These are phyloP conservation scores for Caracal caracal DNA, from an alignment of 2,113 vertebrate species.

Conservation along the genomic window DNA sequence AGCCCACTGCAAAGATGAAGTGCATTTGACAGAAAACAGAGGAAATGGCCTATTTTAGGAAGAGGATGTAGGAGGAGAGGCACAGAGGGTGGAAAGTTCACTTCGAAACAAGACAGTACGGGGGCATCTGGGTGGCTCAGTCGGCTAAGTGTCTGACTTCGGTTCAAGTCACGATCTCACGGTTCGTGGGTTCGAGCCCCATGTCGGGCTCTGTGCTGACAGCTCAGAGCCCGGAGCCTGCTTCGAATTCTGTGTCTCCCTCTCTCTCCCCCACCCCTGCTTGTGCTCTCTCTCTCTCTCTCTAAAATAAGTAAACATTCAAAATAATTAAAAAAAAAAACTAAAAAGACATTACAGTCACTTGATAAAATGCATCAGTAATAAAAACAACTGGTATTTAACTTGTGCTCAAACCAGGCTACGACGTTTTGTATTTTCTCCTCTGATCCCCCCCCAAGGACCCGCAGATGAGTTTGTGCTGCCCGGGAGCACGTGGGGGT, in stretches of 20 bases:
- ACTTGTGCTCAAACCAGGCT: background rate
- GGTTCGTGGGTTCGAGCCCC: no score
- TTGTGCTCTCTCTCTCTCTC: no score
- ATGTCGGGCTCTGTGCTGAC: no score
- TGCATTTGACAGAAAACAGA: background rate
- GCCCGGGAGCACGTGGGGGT: background rate
- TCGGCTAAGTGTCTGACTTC: no score
- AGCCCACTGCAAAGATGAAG: background rate
- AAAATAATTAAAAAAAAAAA: no score
- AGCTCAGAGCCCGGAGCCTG: no score
- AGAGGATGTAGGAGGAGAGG: background rate
- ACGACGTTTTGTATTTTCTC: background rate
- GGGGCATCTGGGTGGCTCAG: no score
- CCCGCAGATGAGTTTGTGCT: rapidly evolving
- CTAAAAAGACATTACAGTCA: background rate
- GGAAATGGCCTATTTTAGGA: background rate
- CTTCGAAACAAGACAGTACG: background rate
- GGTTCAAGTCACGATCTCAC: no score
- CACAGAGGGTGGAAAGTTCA: background rate
- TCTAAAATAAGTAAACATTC: no score
- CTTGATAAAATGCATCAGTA: background rate
- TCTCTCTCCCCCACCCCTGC: no score
- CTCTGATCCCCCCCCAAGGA: background rate
- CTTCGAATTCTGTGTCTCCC: no score
- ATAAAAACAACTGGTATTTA: background rate